Evolutionary conservation across 2,888 invertebrate genomes (phyloP), one percentile per base, ranked within the genome.

Genomic region (Lepidocyrtoides sp.): DNA sequence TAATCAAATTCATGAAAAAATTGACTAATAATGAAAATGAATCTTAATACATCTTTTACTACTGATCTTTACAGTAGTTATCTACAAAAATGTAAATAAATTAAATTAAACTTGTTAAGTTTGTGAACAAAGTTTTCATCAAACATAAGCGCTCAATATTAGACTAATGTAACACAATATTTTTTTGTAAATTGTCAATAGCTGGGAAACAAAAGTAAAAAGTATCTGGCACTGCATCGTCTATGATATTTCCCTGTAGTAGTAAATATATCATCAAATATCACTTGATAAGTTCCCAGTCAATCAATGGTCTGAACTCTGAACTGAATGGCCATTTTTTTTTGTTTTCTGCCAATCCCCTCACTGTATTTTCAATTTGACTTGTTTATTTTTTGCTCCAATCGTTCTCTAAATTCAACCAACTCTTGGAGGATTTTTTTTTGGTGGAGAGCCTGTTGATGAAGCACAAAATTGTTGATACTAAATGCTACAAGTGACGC

Each of bases 221-320:
- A n/a, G n/a, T 72, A 44, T 72, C 79, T 79, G 51, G 79, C 57
- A 81, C 81, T 54, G 57, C n/a, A n/a, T 81, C 14, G 17, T 20
- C 36, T 57, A 29, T 20, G 36, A 66, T 60, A 57, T 83, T 63
- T 66, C 57, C 23, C 20, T 41, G 83, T 83, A 41, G 72, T 44
- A 60, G 26, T 83, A 41, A 51, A 66, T 81, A 20, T 81, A 48
- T 85, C 32, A 69, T 69, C n/a, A 85, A 85, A 85, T 85, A 85
- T 75, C 72, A 85, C 85, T 85, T 84, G 32, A 72, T 87, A 79
- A 87, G 79, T 87, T 87, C 79, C 87, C 87, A 87, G 87, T 87
- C 87, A 79, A 77, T 79, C 66, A 83, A 66, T 83, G 81, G 81
- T 81, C 81, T 81, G 26, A 81, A 81, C 57, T 81, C 81, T 81